A percentile compares a stretch with the other conserved stretches of the same genome.
phyloP scores from a whole-genome alignment of 2,888 invertebrate genomes.

The Aphrophora alni region DNA sequence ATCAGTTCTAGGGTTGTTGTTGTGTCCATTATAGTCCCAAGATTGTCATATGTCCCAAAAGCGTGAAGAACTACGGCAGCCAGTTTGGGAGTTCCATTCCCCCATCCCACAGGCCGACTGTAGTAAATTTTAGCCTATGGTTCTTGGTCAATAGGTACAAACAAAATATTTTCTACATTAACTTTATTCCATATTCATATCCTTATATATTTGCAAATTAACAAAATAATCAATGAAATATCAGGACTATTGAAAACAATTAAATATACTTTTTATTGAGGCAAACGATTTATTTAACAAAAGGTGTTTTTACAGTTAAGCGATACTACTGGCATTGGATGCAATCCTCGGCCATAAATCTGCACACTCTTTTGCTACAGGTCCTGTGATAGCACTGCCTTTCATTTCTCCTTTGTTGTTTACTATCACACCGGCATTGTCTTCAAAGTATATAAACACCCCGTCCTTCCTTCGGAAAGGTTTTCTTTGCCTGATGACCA shows the following conservation, averaged over 20 bases:
- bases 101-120: too few relatives aligned
- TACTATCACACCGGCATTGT: constrained; percentile 99
- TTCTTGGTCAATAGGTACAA: too few relatives aligned
- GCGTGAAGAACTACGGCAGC: too few relatives aligned
- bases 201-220: too few relatives aligned
- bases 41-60: too few relatives aligned
- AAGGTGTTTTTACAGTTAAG: constrained; percentile 55
- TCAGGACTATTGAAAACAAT: background rate
- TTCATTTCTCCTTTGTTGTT: constrained; percentile 99
- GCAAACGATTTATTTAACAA: constrained; percentile 6
- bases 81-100: too few relatives aligned
- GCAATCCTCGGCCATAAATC: constrained; percentile 99
- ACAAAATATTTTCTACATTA: too few relatives aligned
- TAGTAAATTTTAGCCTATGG: too few relatives aligned
- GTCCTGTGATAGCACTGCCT: constrained; percentile 98
- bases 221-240: background rate
- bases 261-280: background rate
- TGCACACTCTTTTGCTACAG: constrained; percentile 99
- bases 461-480: constrained; percentile 99
- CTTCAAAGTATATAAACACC: constrained; percentile 98
- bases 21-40: too few relatives aligned
- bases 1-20: too few relatives aligned
- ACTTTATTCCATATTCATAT: too few relatives aligned
- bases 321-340: constrained; percentile 98
- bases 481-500: constrained; percentile 97